These are phyloP conservation scores for Stegostoma tigrinum DNA, from an alignment of 2,113 vertebrate genomes.

Conservation along the genomic window DNA sequence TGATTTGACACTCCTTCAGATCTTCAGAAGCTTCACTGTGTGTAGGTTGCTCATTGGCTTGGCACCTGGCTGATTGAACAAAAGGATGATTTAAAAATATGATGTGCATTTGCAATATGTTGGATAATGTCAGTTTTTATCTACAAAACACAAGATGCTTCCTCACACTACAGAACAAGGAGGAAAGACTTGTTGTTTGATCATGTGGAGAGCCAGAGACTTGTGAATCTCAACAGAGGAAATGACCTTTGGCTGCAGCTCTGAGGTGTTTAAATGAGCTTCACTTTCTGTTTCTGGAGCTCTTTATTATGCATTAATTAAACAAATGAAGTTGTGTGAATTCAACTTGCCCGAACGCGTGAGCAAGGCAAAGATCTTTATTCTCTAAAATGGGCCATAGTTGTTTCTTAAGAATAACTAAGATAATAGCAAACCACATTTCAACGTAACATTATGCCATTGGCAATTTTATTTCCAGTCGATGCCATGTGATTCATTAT, in stretches of 20 bases:
- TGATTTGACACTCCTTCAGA: too few relatives aligned
- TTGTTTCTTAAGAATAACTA: not conserved
- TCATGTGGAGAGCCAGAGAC: not conserved
- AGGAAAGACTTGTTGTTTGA: not conserved
- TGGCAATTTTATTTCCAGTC: not conserved
- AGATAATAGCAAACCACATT: not conserved
- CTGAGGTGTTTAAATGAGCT: not conserved
- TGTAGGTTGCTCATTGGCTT: not conserved
- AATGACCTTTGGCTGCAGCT: not conserved
- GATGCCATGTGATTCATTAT: not conserved
- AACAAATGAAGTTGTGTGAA: not conserved
- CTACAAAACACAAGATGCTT: not conserved
- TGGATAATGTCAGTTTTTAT: not conserved
- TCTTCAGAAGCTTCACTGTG: not conserved
- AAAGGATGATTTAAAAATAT: not conserved
- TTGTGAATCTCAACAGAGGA: not conserved
- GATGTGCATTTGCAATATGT: not conserved
- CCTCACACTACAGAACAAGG: not conserved
- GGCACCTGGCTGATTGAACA: not conserved
- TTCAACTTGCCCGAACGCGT: not conserved
- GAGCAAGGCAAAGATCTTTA: not conserved
- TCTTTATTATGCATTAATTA: not conserved
- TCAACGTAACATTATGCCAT: not conserved
- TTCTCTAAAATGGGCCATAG: not conserved
- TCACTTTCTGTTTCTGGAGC: not conserved